Percentiles rank a stretch among this genome's conserved stretches.
Evolutionary conservation across 2,113 vertebrate genomes (phyloP).

Genomic region (Osmerus eperlanus): DNA sequence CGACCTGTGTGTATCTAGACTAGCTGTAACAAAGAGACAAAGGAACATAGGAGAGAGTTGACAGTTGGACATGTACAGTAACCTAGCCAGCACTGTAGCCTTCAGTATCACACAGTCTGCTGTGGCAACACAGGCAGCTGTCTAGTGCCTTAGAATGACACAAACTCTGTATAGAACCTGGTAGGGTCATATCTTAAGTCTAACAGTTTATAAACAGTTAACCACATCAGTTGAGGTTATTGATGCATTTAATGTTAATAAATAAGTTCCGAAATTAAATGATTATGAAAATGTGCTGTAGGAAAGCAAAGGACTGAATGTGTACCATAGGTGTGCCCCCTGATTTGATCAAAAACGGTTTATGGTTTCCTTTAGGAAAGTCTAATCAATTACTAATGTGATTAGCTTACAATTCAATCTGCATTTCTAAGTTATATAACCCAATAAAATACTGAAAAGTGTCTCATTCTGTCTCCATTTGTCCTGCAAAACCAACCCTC

Average conservation of each 20-base stretch:
- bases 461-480: slow-evolving; percentile 1
- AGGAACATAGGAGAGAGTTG: not conserved
- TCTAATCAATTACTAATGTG: slow-evolving; percentile 21
- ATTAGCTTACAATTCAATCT: slow-evolving; percentile 25
- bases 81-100: slow-evolving; percentile 37
- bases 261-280: too few relatives aligned
- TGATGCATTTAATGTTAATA: not conserved
- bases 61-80: slow-evolving; percentile 27
- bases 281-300: not conserved
- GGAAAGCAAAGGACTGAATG: too few relatives aligned
- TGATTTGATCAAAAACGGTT: not conserved
- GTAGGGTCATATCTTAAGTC: slow-evolving; percentile 27
- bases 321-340: too few relatives aligned
- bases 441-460: slow-evolving; percentile 48
- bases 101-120: slow-evolving; percentile 23
- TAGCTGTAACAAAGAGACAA: slow-evolving; percentile 29
- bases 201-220: not conserved
- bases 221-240: slow-evolving; percentile 18
- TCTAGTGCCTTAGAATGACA: slow-evolving; percentile 29
- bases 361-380: slow-evolving; percentile 24
- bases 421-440: slow-evolving; percentile 35
- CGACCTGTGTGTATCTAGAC: not conserved
- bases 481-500: slow-evolving; percentile 5
- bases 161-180: not conserved
- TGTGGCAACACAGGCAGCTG: slow-evolving; percentile 25